A percentile compares a stretch with the other conserved stretches of the same genome.
phyloP scores from a whole-genome alignment of 1,140 invertebrate genomes.

The Lepidotrigona ventralis region DNA sequence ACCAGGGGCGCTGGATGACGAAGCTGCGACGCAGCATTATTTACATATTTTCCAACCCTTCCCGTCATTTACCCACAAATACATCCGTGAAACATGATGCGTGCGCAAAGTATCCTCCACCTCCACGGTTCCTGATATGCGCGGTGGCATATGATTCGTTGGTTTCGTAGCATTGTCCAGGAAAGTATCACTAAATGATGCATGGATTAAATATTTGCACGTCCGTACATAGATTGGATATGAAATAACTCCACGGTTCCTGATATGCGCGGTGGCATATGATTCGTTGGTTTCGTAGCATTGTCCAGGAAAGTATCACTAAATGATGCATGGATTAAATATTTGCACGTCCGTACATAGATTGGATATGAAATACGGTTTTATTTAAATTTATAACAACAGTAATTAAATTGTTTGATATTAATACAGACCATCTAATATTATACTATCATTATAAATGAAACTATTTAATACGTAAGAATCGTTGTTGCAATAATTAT shows the following conservation, averaged over 20 bases:
- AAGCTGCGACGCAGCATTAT: conserved; percentile 42
- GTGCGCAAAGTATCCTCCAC: conserved; percentile 57
- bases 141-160: conserved; percentile 57
- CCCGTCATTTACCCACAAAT: conserved; percentile 43
- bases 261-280: conserved; percentile 49
- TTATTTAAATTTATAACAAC: neutral
- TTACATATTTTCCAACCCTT: conserved; percentile 62
- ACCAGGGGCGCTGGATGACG: neutral
- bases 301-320: conserved; percentile 30
- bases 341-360: neutral
- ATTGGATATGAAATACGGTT: neutral
- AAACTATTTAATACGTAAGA: neutral
- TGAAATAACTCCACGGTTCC: too few relatives aligned
- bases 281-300: conserved; percentile 60
- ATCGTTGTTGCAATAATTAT: neutral
- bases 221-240: neutral
- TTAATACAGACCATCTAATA: neutral
- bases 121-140: conserved; percentile 50
- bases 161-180: conserved; percentile 50
- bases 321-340: neutral
- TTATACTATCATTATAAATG: neutral
- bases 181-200: conserved; percentile 1
- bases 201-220: neutral
- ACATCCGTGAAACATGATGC: conserved; percentile 39
- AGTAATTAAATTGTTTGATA: too few relatives aligned